phyloP scores from a whole-genome alignment of 2,797 vertebrate species.

The Discoglossus pictus region DNA sequence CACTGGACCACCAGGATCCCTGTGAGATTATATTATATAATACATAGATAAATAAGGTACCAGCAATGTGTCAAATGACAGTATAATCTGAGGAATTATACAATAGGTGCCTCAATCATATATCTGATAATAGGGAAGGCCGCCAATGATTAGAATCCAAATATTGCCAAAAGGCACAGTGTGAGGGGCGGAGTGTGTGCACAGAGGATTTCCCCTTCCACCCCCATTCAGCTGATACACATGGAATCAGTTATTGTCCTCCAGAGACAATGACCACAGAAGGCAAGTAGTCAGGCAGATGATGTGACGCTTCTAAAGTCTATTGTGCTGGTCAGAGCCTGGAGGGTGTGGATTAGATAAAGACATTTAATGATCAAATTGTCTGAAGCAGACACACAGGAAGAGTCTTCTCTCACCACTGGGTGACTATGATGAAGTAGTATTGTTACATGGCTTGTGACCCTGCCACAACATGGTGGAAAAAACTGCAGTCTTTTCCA shows the following conservation, averaged over 20 bases:
- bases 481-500: too few relatives aligned
- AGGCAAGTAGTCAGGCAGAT: constrained; percentile 28
- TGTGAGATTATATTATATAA: too few relatives aligned
- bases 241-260: constrained; percentile 34
- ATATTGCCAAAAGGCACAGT: constrained; percentile 10
- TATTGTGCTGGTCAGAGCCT: constrained; percentile 29
- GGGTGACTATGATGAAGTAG: too few relatives aligned
- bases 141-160: too few relatives aligned
- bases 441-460: too few relatives aligned
- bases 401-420: not conserved
- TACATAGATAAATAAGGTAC: too few relatives aligned
- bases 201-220: not conserved
- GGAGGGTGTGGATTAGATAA: constrained; percentile 14
- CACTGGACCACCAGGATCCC: too few relatives aligned
- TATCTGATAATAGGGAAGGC: too few relatives aligned
- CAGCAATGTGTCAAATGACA: too few relatives aligned
- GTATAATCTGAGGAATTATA: too few relatives aligned
- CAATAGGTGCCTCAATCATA: too few relatives aligned
- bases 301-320: constrained; percentile 27
- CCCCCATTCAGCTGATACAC: constrained; percentile 33
- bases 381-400: constrained; percentile 1
- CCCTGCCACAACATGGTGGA: too few relatives aligned
- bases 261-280: constrained; percentile 18
- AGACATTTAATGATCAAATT: constrained; percentile 15
- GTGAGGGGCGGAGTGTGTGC: not conserved